phyloP scores from a whole-genome alignment of 2,797 vertebrate genomes.

The Molossus molossus region DNA sequence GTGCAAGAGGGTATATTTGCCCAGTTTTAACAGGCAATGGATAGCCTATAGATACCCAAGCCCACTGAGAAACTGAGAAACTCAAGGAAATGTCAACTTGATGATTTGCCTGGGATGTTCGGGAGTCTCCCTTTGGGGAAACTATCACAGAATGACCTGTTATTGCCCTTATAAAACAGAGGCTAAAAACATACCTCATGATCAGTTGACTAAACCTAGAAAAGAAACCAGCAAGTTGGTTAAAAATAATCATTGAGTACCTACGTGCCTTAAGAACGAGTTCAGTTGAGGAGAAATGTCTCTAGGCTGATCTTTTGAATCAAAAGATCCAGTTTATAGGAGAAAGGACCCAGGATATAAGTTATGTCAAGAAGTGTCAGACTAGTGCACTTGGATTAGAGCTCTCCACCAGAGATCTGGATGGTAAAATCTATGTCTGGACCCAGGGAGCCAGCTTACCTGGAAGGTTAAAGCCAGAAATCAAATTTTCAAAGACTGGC shows the following conservation, averaged over 20 bases:
- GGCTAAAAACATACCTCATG: neutral
- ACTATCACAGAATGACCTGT: neutral
- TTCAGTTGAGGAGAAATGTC: neutral
- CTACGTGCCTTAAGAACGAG: neutral
- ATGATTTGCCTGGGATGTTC: neutral
- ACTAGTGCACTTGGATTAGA: neutral
- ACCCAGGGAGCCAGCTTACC: neutral
- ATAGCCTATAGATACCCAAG: neutral
- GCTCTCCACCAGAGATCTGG: neutral
- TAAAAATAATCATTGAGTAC: neutral
- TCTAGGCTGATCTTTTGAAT: neutral
- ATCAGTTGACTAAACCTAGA: neutral
- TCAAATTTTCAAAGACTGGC: neutral
- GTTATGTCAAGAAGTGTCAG: neutral
- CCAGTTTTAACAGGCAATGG: neutral
- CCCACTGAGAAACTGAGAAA: neutral
- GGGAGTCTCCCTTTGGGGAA: neutral
- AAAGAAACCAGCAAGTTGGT: neutral
- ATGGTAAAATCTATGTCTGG: neutral
- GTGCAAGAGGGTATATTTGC: neutral
- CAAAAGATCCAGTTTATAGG: neutral
- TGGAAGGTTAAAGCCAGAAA: neutral
- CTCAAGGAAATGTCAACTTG: neutral
- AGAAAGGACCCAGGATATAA: neutral
- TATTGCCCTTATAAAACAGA: neutral